These are phyloP conservation scores for Megastigmus dorsalis DNA, from an alignment of 2,888 invertebrate species.

Conservation along the genomic window DNA sequence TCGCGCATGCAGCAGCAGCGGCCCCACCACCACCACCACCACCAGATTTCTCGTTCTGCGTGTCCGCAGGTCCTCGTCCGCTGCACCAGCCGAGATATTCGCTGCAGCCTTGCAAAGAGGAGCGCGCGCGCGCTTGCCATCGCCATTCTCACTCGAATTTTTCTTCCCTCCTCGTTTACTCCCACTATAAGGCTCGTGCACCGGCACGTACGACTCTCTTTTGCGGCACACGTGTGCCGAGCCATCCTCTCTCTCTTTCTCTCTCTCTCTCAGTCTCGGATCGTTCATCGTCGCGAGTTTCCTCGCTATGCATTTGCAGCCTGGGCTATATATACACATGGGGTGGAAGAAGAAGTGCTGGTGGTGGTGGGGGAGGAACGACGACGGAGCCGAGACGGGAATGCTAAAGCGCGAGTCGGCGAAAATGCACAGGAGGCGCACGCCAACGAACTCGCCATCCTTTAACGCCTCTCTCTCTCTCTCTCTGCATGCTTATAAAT, in stretches of 20 bases:
- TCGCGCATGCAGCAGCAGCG: no score
- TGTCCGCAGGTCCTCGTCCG: no score
- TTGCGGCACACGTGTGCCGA: constrained; percentile 41
- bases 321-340: no score
- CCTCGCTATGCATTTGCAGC: constrained; percentile 8
- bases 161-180: constrained; percentile 7
- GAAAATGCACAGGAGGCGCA: constrained; percentile 1
- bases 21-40: no score
- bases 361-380: neutral
- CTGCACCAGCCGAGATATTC: no score
- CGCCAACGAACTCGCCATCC: neutral
- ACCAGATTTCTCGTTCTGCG: no score
- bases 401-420: constrained; percentile 32
- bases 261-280: no score
- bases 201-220: constrained; percentile 44
- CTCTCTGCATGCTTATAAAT: no score
- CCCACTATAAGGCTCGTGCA: neutral
- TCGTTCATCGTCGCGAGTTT: constrained; percentile 33
- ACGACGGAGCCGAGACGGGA: constrained; percentile 26
- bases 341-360: neutral
- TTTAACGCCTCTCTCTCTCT: neutral
- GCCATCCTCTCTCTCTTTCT: no score
- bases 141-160: constrained; percentile 5
- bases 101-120: no score
- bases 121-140: no score